Evolutionary conservation across 2,113 vertebrate genomes (phyloP).

Genomic region (Eleginops maclovinus): DNA sequence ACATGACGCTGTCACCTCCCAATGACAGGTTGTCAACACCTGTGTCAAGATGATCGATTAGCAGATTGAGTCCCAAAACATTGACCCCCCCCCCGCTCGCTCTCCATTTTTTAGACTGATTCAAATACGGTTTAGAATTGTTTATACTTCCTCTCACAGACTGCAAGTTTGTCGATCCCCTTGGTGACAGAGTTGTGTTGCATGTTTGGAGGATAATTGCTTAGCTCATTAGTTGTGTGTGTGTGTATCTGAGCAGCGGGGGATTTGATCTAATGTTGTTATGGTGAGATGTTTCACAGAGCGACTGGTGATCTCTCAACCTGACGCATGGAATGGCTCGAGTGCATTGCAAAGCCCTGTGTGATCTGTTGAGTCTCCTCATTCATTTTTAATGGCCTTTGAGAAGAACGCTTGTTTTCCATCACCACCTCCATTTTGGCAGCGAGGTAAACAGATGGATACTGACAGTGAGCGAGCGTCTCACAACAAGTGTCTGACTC

Average conservation of each 20-base stretch:
- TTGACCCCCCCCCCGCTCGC: not conserved
- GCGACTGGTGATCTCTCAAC: constrained; percentile 54
- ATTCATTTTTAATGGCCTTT: constrained; percentile 75
- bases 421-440: constrained; percentile 57
- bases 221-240: constrained; percentile 61
- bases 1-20: constrained; percentile 44
- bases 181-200: constrained; percentile 58
- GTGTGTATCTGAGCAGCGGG: constrained; percentile 40
- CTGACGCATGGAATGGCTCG: constrained; percentile 36
- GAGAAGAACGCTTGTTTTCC: constrained; percentile 69
- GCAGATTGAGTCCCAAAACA: constrained; percentile 42
- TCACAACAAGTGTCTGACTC: constrained; percentile 52
- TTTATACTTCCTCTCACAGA: constrained; percentile 45
- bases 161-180: constrained; percentile 56
- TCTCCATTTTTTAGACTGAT: constrained; percentile 33
- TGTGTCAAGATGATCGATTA: constrained; percentile 72
- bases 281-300: constrained; percentile 31
- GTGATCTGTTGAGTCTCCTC: constrained; percentile 51
- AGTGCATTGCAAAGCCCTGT: constrained; percentile 33
- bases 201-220: constrained; percentile 69
- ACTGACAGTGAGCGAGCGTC: constrained; percentile 63
- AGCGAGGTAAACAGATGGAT: constrained; percentile 71
- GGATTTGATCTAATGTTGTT: constrained; percentile 55
- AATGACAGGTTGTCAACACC: constrained; percentile 68
- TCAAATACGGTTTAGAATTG: constrained; percentile 25